Evolutionary conservation across 2,797 vertebrate genomes (phyloP).

Genomic region (Enteromius thamalakanensis): DNA sequence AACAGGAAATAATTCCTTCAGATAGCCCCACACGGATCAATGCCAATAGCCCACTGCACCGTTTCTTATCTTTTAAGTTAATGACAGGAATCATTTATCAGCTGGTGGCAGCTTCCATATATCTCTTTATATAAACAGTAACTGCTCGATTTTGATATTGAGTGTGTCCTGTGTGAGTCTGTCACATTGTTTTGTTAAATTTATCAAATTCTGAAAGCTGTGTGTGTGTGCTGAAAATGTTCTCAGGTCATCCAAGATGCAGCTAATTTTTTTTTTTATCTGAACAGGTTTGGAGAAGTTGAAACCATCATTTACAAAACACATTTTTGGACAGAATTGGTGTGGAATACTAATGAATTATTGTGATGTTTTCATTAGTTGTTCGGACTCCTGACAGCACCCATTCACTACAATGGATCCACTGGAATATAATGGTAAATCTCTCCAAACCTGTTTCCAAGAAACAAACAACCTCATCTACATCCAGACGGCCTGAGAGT

Average conservation of each 20-base stretch:
- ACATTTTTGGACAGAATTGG: not conserved
- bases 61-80: constrained; percentile 48
- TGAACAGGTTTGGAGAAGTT: not conserved
- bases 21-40: constrained; percentile 62
- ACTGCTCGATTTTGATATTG: constrained; percentile 10
- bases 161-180: not conserved
- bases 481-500: not conserved
- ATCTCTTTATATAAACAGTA: not conserved
- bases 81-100: constrained; percentile 46
- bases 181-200: not conserved
- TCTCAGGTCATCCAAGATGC: not conserved
- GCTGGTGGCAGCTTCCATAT: constrained; percentile 12
- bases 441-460: not conserved
- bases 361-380: not conserved
- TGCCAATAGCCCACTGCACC: constrained; percentile 55
- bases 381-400: not conserved
- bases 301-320: not conserved
- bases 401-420: not conserved
- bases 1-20: constrained; percentile 53
- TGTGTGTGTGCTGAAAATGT: not conserved
- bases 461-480: not conserved
- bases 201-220: not conserved
- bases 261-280: not conserved
- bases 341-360: not conserved
- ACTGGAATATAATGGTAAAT: not conserved